Evolutionary conservation across 1,140 invertebrate genomes (phyloP), one percentile per base, ranked within the genome.

Genomic region (Neoseiulus cucumeris): DNA sequence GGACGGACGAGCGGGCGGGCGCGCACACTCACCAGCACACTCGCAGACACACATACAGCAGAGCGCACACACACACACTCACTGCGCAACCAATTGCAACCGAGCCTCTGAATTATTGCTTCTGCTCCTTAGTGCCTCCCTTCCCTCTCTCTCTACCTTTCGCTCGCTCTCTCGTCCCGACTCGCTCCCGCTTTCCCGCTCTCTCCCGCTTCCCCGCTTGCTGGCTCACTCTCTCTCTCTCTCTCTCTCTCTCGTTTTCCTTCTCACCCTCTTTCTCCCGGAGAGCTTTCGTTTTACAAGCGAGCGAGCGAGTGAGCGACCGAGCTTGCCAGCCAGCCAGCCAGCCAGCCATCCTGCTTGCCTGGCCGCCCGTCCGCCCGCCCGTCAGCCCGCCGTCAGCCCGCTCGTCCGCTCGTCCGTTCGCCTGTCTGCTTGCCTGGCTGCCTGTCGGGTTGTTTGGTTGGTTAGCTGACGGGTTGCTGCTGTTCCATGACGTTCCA

Each of bases 41-140:
- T 47, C 45, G 28, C 45, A 47, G 18, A 7, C 28, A 47, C 45
- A 47, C 45, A 47, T 47, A 47, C 45, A 47, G 18, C 18, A 20
- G 45, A 20, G 28, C 45, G 28, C 45, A 47, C 45, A 47, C 45
- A n/a, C n/a, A 47, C 51, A 59, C 51, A 59, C 51, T 59, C 51
- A 59, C 51, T 59, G 51, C 51, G 51, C 51, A 59, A 59, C 51
- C 51, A 59, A 59, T 59, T 59, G 51, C 51, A 59, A 59, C 51
- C 51, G 51, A 59, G 51, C 51, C 51, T 59, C 51, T 59, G 51
- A 59, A 59, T 59, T 59, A 20, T 59, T 59, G 51, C 51, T 59
- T 59, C 51, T 59, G 51, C 51, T 59, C 51, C 51, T 59, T 59
- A 59, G 51, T 59, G 51, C 51, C 51, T 59, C 22, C 51, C 22